Conservation (phyloP, 1,140 invertebrate genomes). For the Ridgeia piscesae region DNA sequence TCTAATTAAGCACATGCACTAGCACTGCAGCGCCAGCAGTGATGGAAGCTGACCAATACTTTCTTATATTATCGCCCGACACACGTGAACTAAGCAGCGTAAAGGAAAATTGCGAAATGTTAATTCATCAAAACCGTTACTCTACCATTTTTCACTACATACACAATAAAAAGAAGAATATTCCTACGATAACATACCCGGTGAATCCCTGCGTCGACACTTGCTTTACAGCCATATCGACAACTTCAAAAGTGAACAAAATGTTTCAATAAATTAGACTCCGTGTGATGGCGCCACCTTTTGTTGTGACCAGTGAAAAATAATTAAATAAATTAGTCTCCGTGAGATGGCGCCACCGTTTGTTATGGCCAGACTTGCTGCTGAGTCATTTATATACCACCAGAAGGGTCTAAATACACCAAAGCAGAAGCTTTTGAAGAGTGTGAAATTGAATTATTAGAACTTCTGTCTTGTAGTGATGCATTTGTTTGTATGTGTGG, state of each 20-base stretch:
- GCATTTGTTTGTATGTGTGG: no score
- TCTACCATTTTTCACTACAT: neutral
- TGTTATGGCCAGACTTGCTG: neutral
- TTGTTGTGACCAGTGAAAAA: no score
- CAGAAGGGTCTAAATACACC: no score
- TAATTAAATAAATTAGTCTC: no score
- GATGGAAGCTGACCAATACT: neutral
- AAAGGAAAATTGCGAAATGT: neutral
- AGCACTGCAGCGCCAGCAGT: neutral
- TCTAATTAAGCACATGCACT: neutral
- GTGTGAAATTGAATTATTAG: no score
- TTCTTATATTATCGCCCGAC: neutral
- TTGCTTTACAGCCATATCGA: neutral
- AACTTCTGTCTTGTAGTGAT: no score
- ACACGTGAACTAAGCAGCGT: neutral
- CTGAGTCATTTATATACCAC: no score
- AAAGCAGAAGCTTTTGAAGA: no score
- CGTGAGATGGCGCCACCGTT: neutral
- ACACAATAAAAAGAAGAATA: neutral
- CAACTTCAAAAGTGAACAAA: no score
- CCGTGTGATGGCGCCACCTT: no score
- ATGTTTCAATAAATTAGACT: neutral
- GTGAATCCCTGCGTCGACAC: neutral
- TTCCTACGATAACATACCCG: neutral
- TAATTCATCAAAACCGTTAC: neutral